Conservation (phyloP, 2,113 vertebrate genomes). For the Poeciliopsis retropinna region DNA sequence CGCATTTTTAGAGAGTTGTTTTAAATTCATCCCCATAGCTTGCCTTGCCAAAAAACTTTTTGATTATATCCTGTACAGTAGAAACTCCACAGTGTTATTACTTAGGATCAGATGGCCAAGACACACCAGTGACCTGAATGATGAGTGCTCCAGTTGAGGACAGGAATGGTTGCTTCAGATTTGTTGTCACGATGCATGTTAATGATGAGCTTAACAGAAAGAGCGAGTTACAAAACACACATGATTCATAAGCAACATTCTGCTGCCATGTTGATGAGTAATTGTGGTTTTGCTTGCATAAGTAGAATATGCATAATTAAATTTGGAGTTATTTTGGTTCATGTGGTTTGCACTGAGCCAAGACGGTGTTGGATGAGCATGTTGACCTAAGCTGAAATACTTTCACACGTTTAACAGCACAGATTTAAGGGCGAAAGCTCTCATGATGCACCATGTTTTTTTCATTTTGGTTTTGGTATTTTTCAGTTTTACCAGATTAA, state of each 20-base stretch:
- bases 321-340: conserved; percentile 38
- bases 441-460: neutral
- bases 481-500: conserved; percentile 1
- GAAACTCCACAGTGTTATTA: neutral
- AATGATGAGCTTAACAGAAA: conserved; percentile 33
- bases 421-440: neutral
- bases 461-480: neutral
- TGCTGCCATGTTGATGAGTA: conserved; percentile 52
- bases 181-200: conserved; percentile 21
- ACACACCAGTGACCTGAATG: conserved; percentile 15
- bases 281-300: conserved; percentile 40
- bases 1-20: too few species aligned
- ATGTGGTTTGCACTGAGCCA: neutral
- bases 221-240: conserved; percentile 40
- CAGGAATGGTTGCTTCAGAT: conserved; percentile 10
- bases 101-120: neutral
- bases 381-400: conserved; percentile 10
- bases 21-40: neutral
- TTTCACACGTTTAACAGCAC: conserved; percentile 1
- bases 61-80: too few species aligned
- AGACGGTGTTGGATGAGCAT: conserved; percentile 10
- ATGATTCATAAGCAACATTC: conserved; percentile 56
- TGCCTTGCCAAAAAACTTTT: neutral
- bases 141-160: neutral
- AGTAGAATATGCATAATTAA: conserved; percentile 35